Base-by-base conservation (phyloP, 2,888 invertebrate species). In the Caenorhabditis auriculariae region DNA sequence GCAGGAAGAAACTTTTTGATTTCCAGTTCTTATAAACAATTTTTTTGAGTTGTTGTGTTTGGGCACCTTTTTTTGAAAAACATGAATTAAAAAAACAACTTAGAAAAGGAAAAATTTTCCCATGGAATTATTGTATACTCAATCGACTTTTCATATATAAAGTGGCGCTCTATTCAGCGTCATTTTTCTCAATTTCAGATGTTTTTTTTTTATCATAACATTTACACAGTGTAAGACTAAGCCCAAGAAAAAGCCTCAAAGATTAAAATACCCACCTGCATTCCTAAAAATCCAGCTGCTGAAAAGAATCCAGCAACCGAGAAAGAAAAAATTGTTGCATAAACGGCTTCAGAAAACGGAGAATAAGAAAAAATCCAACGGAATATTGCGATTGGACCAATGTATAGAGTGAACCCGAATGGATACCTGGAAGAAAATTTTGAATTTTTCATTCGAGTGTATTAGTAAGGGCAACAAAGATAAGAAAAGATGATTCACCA, bases 351-450 rank as follows among this genome's bases (percentile, higher is more conserved):
- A n/a, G 27, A 17, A 17, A 62, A 46, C 5, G 54, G 35, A 0
- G 41, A 39, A 45, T 64, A 63, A 1, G 54, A 55, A 9, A 69
- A 44, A 1, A 73, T 12, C 77, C 76, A 80, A 12, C 70, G 72
- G 12, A 51, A n/a, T 6, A 78, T 54, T 2, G 76, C 73, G 23
- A 78, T 57, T 7, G 79, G 79, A 0, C 74, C 78, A 23, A 80
- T 56, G 58, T 72, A 80, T 28, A 51, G 58, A 3, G 73, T 21
- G 60, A 68, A 80, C 2, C 77, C 77, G 35, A 67, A 73, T n/a
- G 77, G 77, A 24, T 66, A 66, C 64, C 72, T 69, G 27, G 38
- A 66, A 44, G 6, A 37, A 42, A 23, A 3, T 19, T 47, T 37
- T 23, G 42, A 37, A 0, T 7, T 12, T 27, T 24, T 32, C 12